A percentile compares a stretch with the other conserved stretches of the same genome.
Conservation (phyloP, 2,113 vertebrate genomes). For the Actinemys pallida region DNA sequence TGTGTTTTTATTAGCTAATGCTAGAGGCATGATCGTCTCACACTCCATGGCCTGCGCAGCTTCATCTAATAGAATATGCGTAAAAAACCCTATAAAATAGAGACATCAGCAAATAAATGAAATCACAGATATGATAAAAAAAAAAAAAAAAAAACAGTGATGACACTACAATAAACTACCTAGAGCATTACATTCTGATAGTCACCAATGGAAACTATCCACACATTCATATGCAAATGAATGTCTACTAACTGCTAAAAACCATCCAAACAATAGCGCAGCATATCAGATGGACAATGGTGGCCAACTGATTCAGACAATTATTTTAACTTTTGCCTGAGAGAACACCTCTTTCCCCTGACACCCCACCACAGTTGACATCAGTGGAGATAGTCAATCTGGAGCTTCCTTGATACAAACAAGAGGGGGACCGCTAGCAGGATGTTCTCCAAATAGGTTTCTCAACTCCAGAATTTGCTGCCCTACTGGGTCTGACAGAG, state of each 20-base stretch:
- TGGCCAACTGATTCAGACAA: neutral
- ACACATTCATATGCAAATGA: neutral
- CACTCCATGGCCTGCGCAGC: constrained; percentile 99
- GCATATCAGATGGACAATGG: neutral
- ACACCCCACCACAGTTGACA: neutral
- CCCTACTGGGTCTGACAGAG: neutral
- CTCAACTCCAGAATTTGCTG: neutral
- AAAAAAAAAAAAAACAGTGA: constrained; percentile 20
- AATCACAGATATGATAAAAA: constrained; percentile 34
- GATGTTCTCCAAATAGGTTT: neutral
- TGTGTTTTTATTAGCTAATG: constrained; percentile 92
- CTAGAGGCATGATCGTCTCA: constrained; percentile 99
- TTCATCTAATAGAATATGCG: constrained; percentile 97
- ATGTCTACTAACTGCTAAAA: constrained; percentile 1
- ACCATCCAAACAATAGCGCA: neutral
- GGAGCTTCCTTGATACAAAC: neutral
- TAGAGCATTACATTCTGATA: neutral
- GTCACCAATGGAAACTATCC: neutral
- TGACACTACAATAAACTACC: neutral
- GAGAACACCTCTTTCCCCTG: neutral
- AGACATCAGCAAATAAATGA: constrained; percentile 37
- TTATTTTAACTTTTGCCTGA: neutral
- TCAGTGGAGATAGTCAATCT: neutral
- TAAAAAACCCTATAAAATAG: constrained; percentile 90
- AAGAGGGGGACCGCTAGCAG: neutral